These are phyloP conservation scores for Brienomyrus brachyistius DNA, from an alignment of 2,113 vertebrate genomes.

Conservation along the genomic window DNA sequence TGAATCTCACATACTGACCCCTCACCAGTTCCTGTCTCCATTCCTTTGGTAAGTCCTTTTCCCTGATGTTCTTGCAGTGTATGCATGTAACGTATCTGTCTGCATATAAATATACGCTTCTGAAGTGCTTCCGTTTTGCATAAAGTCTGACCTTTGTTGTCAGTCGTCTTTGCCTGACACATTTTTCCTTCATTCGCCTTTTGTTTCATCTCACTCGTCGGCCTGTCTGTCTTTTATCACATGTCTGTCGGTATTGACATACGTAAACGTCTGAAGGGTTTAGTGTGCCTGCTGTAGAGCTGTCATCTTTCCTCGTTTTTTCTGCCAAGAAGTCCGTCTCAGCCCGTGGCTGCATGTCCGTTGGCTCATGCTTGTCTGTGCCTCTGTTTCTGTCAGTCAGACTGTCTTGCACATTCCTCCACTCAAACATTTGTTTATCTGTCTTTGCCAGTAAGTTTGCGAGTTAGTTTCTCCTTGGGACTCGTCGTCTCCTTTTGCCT, in stretches of 20 bases:
- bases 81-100: background rate
- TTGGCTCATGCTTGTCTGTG: background rate
- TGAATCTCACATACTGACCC: slow-evolving; percentile 53
- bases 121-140: background rate
- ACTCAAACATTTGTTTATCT: background rate
- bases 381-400: slow-evolving; percentile 27
- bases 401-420: slow-evolving; percentile 14
- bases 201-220: background rate
- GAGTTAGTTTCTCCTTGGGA: background rate
- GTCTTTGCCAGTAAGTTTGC: slow-evolving; percentile 32
- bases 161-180: background rate
- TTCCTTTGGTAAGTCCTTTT: slow-evolving; percentile 57
- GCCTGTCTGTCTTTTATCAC: background rate
- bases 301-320: background rate
- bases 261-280: background rate
- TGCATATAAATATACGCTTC: background rate
- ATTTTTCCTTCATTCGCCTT: background rate
- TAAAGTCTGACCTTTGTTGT: background rate
- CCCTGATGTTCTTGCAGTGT: background rate
- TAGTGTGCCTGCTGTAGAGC: slow-evolving; percentile 19
- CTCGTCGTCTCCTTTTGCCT: slow-evolving; percentile 43
- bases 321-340: background rate
- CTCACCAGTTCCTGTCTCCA: slow-evolving; percentile 43
- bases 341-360: background rate
- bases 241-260: background rate